Evolutionary conservation across 2,888 invertebrate species (phyloP).

Genomic region (Kryphioiulus occultus): DNA sequence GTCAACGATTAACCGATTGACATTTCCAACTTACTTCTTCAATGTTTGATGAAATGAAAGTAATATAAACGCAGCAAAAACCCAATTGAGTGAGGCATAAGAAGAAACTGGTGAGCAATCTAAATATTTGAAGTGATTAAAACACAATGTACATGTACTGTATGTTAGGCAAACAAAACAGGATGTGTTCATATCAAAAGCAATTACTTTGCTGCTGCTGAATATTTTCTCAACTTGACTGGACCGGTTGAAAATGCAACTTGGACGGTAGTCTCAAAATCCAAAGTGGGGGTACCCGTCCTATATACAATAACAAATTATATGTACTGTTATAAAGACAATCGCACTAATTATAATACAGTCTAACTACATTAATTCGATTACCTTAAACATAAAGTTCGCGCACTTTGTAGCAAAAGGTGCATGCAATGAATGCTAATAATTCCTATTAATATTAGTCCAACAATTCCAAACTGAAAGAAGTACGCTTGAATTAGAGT

Average conservation of each 20-base stretch:
- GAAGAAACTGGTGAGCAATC: constrained; percentile 79
- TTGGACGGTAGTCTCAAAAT: constrained; percentile 82
- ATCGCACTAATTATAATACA: not conserved
- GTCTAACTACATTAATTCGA: not conserved
- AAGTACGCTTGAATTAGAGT: not conserved
- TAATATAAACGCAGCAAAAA: constrained; percentile 94
- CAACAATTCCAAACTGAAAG: constrained; percentile 72
- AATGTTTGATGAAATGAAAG: constrained; percentile 88
- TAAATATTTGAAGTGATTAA: constrained; percentile 58
- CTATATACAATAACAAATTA: constrained; percentile 61
- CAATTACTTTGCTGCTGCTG: constrained; percentile 70
- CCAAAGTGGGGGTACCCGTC: constrained; percentile 76
- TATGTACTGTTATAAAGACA: not conserved
- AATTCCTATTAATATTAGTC: constrained; percentile 82
- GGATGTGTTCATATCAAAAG: not conserved
- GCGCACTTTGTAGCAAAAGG: constrained; percentile 72
- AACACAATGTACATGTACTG: not conserved
- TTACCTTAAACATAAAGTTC: constrained; percentile 45
- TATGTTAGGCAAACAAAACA: not conserved
- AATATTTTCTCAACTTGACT: constrained; percentile 69
- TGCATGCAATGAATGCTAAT: constrained; percentile 96
- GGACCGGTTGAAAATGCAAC: constrained; percentile 80
- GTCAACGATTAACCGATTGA: too few species aligned
- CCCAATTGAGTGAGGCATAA: constrained; percentile 92
- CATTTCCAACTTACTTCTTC: constrained; percentile 69